Evolutionary conservation across 2,797 vertebrate genomes (phyloP).

Genomic region (Mycteria americana): DNA sequence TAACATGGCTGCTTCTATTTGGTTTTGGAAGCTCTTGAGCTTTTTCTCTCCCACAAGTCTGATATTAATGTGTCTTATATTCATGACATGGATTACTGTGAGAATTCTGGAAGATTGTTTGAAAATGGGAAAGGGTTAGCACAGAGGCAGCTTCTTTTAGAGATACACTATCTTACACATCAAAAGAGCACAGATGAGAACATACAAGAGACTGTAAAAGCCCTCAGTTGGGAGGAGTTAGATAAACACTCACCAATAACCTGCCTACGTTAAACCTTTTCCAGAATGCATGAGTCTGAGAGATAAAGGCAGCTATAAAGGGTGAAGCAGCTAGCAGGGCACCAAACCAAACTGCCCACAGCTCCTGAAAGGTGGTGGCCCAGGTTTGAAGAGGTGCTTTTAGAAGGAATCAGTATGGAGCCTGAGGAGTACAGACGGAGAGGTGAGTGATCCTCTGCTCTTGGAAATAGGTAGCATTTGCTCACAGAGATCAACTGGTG

Average conservation of each 20-base stretch:
- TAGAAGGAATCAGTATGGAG: conserved; percentile 56
- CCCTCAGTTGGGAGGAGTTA: conserved; percentile 45
- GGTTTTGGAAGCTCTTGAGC: neutral
- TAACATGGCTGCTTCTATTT: neutral
- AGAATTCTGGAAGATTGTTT: neutral
- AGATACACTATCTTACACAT: conserved; percentile 24
- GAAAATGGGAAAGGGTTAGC: neutral
- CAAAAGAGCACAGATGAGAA: conserved; percentile 63
- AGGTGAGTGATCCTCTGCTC: conserved; percentile 65
- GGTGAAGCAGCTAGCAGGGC: neutral
- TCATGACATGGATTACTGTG: neutral
- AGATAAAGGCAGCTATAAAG: conserved; percentile 70
- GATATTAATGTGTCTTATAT: neutral
- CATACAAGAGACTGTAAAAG: neutral
- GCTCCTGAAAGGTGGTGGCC: neutral
- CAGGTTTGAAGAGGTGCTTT: neutral
- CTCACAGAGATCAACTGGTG: neutral
- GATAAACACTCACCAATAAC: conserved; percentile 57
- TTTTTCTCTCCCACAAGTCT: neutral
- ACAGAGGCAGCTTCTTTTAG: neutral
- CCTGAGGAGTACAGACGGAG: conserved; percentile 76
- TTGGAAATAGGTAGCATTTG: neutral
- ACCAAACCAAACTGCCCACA: neutral
- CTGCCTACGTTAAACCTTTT: conserved; percentile 55
- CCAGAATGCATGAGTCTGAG: conserved; percentile 15